Conservation (phyloP, 2,797 vertebrate genomes). For the Coilia nasus region DNA sequence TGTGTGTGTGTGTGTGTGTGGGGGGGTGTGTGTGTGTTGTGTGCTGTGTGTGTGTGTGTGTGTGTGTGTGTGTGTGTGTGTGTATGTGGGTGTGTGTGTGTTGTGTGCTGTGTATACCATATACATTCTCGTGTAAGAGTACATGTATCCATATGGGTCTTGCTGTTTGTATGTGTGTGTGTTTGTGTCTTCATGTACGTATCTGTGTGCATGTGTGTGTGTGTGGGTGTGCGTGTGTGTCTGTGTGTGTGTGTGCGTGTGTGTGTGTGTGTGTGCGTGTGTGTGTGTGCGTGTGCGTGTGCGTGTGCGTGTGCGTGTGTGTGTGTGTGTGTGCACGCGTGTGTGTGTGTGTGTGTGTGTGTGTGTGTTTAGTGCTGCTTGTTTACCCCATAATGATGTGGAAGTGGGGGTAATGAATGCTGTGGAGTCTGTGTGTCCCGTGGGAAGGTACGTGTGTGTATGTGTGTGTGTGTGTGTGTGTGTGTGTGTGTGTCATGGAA, state of each 20-base stretch:
- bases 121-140: too few relatives aligned
- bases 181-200: neutral
- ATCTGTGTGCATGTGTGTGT: neutral
- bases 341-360: neutral
- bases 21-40: conserved; percentile 36
- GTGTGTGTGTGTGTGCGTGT: too few relatives aligned
- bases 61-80: conserved; percentile 2
- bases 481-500: too few relatives aligned
- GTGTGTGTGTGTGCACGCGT: neutral
- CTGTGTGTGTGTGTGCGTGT: too few relatives aligned
- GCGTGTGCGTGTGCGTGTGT: neutral
- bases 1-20: too few relatives aligned
- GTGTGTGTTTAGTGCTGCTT: neutral
- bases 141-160: too few relatives aligned
- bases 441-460: too few relatives aligned
- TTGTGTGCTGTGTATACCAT: too few relatives aligned
- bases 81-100: conserved; percentile 6
- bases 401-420: conserved; percentile 5
- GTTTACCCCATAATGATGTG: neutral
- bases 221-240: too few relatives aligned
- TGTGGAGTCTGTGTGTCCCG: neutral
- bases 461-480: too few relatives aligned
- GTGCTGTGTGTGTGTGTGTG: conserved; percentile 14
- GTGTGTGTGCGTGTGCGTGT: neutral
- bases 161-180: too few relatives aligned